Conservation (phyloP, 2,797 vertebrate genomes). For the Gymnoscopelus microlampas region DNA sequence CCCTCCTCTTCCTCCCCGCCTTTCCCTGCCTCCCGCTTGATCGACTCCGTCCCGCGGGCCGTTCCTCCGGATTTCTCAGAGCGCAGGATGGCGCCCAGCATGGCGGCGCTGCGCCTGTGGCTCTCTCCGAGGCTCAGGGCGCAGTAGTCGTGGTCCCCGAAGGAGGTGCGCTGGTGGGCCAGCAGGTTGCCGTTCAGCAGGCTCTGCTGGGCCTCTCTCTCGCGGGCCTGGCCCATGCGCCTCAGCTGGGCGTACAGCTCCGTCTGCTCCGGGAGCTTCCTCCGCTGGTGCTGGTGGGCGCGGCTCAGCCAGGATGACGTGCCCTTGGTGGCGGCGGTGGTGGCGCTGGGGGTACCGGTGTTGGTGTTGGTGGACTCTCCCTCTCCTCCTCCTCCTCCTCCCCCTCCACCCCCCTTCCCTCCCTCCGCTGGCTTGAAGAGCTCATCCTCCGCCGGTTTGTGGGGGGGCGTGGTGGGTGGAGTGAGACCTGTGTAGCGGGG, state of each 20-base stretch:
- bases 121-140: conserved; percentile 78
- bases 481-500: conserved; percentile 88
- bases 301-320: conserved; percentile 62
- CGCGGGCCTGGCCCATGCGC: conserved; percentile 75
- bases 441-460: conserved; percentile 94
- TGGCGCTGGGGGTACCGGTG: conserved; percentile 35
- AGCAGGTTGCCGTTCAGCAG: conserved; percentile 16
- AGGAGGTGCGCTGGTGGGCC: conserved; percentile 85
- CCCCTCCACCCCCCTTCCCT: conserved; percentile 76
- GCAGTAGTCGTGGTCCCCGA: conserved; percentile 98
- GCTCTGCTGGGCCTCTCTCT: conserved; percentile 51
- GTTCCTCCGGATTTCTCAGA: conserved; percentile 21
- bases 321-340: conserved; percentile 39
- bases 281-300: conserved; percentile 72
- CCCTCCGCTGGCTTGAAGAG: conserved; percentile 89
- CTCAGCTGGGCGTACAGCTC: conserved; percentile 95
- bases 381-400: conserved; percentile 57
- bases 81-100: conserved; percentile 55
- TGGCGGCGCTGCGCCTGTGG: conserved; percentile 71
- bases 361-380: conserved; percentile 31
- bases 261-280: conserved; percentile 91
- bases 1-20: conserved; percentile 22
- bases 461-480: conserved; percentile 96
- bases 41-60: conserved; percentile 8
- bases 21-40: conserved; percentile 19